Evolutionary conservation across 2,113 vertebrate species (phyloP), one percentile per base, ranked within the genome.

Genomic region (Pollachius pollachius): DNA sequence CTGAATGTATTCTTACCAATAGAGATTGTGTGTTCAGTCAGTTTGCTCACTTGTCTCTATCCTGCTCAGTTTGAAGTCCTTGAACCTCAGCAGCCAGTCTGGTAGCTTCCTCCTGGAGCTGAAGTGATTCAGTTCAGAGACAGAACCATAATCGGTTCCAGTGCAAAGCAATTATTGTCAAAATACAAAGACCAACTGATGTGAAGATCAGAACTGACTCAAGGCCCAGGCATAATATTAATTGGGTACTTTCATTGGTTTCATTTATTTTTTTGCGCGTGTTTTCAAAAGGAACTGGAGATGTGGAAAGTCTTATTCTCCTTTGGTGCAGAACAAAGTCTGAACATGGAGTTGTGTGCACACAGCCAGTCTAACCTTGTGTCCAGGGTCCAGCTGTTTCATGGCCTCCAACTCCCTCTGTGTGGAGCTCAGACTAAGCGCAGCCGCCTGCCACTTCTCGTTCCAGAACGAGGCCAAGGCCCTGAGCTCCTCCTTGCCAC

Each of bases 391-490:
- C 34, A 67, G 82, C 11, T 52, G 85, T 65, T 74, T 74, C 15
- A 84, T 57, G 15, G 82, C 69, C 59, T 91, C 84, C 5, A 89
- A 73, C 64, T 93, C 80, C 2, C 85, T 78, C 64, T 92, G 87
- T 69, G 85, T 87, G 62, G 70, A 75, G 70, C 88, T 88, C 66
- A 92, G 73, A 2, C 61, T 74, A 75, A 88, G 69, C 15, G 86
- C 85, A 63, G 54, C 82, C 52, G 90, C 87, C 69, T 91, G 81
- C 90, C 92, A 93, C 72, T 80, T 79, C 23, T 87, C 86, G 54
- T 84, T 90, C 94, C 91, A 92, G 56, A 92, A 85, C 37, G 77
- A 78, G 23, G 76, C 76, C 59, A 84, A 64, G 19, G 87, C 85
- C 77, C 80, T 78, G 0, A 90, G 82, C 30, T 91, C 88, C 60